Conservation (phyloP, 2,797 vertebrate genomes). For the Melopsittacus undulatus region DNA sequence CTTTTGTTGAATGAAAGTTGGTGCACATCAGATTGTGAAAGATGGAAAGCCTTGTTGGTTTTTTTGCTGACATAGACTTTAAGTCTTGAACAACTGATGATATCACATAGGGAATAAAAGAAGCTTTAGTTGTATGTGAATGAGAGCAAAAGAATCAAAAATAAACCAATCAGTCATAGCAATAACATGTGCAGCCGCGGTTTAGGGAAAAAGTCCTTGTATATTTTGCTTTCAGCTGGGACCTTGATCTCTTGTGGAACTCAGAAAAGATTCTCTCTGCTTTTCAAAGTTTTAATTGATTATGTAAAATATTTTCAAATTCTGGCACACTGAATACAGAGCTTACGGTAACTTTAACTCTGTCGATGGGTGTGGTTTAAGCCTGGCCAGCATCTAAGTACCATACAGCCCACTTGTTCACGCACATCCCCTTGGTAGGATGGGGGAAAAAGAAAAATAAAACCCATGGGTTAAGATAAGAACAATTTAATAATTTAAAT, state of each 20-base stretch:
- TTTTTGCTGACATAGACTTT: constrained; percentile 13
- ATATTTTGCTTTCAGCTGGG: background rate
- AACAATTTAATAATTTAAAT: background rate
- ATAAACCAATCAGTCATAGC: constrained; percentile 16
- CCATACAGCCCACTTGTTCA: background rate
- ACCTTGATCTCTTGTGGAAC: background rate
- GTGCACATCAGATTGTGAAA: constrained; percentile 18
- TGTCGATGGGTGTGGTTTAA: background rate
- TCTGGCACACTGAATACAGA: background rate
- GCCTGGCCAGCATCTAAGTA: background rate
- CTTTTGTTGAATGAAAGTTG: constrained; percentile 31
- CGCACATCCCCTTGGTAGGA: background rate
- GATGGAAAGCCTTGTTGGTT: background rate
- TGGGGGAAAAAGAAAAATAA: background rate
- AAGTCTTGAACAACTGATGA: constrained; percentile 8
- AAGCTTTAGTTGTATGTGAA: background rate
- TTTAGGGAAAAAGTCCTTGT: background rate
- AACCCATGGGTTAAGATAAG: background rate
- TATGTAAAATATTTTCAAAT: background rate
- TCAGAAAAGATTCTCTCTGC: background rate
- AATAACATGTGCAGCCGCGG: background rate
- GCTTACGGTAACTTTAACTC: background rate
- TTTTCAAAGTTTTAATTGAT: background rate
- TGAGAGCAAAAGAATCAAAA: constrained; percentile 20
- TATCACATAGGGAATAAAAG: constrained; percentile 30